Evolutionary conservation across 2,113 vertebrate genomes (phyloP), one percentile per base, ranked within the genome.

Genomic region (Numida meleagris): DNA sequence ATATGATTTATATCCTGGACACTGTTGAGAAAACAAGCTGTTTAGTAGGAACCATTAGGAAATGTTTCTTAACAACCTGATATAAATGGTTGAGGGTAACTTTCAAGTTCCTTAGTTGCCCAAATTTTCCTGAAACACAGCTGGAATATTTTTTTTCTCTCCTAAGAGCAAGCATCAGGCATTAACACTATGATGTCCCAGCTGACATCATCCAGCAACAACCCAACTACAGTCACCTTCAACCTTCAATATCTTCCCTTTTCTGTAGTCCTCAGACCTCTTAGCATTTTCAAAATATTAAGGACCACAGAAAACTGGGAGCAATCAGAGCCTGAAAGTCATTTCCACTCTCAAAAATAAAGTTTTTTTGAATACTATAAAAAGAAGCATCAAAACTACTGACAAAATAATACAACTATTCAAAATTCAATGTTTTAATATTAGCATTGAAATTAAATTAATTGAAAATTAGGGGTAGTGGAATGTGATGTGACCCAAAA

Each of bases 181-280:
- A n/a, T 68, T 74, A 38, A 48, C 1, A 0, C 0, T 19, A 53
- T 7, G 27, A 51, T 45, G 5, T 62, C 31, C 4, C 33, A 12
- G 42, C 1, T 72, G 43, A 51, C 6, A 18, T 57, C 33, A 73
- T 72, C 40, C 24, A 62, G 33, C 29, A 82, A 14, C 15, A 70
- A 7, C 31, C 17, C 61, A 65, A 89, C 31, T 25, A 51, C 6
- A 59, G 21, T 25, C 18, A 76, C 10, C 24, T 81, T 58, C 27
- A 59, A 14, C 12, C 31, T 82, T 75, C 81, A 78, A 5, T 33
- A 79, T 21, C 18, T 82, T 79, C 43, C 67, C 13, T 85, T 4
- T 84, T 89, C 34, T 38, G 7, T 43, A 82, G 72, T 36, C 55
- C 20, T 68, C 55, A 82, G n/a, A 61, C 1, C 2, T 77, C 40